phyloP scores from a whole-genome alignment of 1,140 invertebrate genomes.

The Andrena cerasifolii region DNA sequence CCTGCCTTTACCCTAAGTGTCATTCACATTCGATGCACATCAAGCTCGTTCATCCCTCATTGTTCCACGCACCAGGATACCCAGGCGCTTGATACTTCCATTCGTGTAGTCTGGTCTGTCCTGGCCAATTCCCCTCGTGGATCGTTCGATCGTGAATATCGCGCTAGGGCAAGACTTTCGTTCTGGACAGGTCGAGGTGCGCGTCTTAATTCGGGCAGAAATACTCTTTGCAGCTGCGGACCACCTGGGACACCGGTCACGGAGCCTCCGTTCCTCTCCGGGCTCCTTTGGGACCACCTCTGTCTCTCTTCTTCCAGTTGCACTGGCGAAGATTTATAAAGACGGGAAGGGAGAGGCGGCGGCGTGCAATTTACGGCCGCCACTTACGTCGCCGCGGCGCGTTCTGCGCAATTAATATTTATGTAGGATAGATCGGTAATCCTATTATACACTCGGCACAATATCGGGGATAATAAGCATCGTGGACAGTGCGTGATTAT shows the following conservation, averaged over 20 bases:
- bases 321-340: conserved; percentile 57
- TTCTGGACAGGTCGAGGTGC: conserved; percentile 17
- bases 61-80: too few relatives aligned
- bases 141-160: conserved; percentile 20
- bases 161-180: conserved; percentile 2
- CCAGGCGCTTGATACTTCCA: too few relatives aligned
- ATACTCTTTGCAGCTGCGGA: conserved; percentile 34
- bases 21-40: too few relatives aligned
- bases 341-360: conserved; percentile 32
- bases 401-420: conserved; percentile 65
- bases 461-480: conserved; percentile 61
- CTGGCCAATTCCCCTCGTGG: too few relatives aligned
- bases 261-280: conserved; percentile 8
- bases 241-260: conserved; percentile 52
- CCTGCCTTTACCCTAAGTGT: too few relatives aligned
- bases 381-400: conserved; percentile 50
- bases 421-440: conserved; percentile 63
- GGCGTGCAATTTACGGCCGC: conserved; percentile 52
- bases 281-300: neutral
- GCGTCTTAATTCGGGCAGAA: conserved; percentile 24
- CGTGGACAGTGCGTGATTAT: conserved; percentile 57
- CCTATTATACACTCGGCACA: conserved; percentile 61
- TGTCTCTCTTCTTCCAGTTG: neutral
- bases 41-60: too few relatives aligned
- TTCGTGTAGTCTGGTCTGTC: too few relatives aligned